phyloP scores from a whole-genome alignment of 2,888 invertebrate genomes.

The Lymantria dispar region DNA sequence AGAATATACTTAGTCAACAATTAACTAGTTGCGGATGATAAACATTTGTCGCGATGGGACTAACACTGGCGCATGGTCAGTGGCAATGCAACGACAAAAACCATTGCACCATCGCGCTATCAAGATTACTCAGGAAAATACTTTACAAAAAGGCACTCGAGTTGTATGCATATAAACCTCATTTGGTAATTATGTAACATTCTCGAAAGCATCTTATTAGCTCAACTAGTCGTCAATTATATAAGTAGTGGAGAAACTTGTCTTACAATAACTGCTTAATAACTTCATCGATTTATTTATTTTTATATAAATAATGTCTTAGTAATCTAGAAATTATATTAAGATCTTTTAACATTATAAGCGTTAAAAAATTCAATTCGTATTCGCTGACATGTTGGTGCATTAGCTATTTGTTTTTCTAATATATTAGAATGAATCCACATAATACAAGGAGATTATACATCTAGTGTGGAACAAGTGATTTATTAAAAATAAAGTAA shows the following conservation, averaged over 20 bases:
- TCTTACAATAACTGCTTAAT: conserved; percentile 23
- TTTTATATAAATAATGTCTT: conserved; percentile 31
- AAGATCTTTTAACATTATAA: conserved; percentile 32
- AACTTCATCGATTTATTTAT: conserved; percentile 23
- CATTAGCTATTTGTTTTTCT: conserved; percentile 1
- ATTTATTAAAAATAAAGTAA: conserved; percentile 3
- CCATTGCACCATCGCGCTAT: too few species aligned
- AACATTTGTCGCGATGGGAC: too few species aligned
- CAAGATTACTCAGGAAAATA: conserved; percentile 6
- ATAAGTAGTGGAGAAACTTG: conserved; percentile 24
- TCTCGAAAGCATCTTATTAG: conserved; percentile 13
- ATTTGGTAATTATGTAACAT: conserved; percentile 12
- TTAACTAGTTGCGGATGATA: too few species aligned
- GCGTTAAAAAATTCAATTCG: conserved; percentile 16
- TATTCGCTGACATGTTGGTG: conserved; percentile 10
- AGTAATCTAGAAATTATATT: conserved; percentile 32
- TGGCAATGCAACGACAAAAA: too few species aligned
- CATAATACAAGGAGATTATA: too few species aligned
- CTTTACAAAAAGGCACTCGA: background rate
- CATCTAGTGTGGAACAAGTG: too few species aligned
- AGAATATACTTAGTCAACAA: too few species aligned
- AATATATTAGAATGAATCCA: too few species aligned
- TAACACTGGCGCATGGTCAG: too few species aligned
- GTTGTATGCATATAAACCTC: background rate
- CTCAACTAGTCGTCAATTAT: conserved; percentile 21